Evolutionary conservation across 2,888 invertebrate genomes (phyloP).

Genomic region (Philereme transversata): DNA sequence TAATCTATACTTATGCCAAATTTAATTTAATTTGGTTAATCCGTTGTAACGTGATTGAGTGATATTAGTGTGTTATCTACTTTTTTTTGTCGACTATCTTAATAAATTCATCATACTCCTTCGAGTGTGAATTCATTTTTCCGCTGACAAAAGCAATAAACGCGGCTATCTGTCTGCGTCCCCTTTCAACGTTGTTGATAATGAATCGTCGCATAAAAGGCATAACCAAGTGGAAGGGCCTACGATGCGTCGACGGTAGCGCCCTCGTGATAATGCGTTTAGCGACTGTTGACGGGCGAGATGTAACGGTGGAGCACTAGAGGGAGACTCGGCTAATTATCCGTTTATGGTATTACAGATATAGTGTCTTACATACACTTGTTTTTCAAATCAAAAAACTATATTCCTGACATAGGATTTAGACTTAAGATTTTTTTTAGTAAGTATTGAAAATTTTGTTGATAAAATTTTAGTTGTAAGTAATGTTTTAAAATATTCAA

Average conservation of each 20-base stretch:
- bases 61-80: conserved; percentile 10
- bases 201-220: conserved; percentile 83
- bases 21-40: too few relatives aligned
- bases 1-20: too few relatives aligned
- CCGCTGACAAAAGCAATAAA: conserved; percentile 83
- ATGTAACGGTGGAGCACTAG: conserved; percentile 45
- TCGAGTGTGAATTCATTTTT: conserved; percentile 79
- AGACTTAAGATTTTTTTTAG: too few relatives aligned
- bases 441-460: too few relatives aligned
- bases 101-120: conserved; percentile 59
- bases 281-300: conserved; percentile 56
- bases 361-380: neutral
- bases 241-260: conserved; percentile 50
- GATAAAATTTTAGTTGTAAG: too few relatives aligned
- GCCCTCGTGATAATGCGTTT: conserved; percentile 61
- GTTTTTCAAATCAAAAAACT: too few relatives aligned
- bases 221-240: conserved; percentile 79
- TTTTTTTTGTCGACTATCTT: conserved; percentile 33
- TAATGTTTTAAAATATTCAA: too few relatives aligned
- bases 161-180: conserved; percentile 77
- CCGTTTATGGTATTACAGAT: conserved; percentile 32
- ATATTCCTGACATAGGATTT: too few relatives aligned
- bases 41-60: neutral
- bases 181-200: conserved; percentile 69
- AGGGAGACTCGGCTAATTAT: conserved; percentile 39